Conservation (phyloP, 2,113 vertebrate species). For the Amphiprion ocellaris region DNA sequence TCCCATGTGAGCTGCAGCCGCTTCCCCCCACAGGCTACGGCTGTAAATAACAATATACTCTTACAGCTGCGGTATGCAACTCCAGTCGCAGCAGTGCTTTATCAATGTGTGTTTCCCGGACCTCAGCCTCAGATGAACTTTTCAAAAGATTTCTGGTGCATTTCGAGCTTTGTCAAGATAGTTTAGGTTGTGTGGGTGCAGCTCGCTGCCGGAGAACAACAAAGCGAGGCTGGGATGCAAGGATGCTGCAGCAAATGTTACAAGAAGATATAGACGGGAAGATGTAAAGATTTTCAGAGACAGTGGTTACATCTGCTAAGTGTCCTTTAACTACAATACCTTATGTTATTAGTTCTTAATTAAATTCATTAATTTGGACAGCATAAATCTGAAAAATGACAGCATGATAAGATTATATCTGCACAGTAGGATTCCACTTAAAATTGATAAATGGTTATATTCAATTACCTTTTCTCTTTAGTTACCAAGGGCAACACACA, state of each 20-base stretch:
- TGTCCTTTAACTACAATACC: conserved; percentile 7
- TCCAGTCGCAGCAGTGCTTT: conserved; percentile 24
- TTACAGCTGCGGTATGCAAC: conserved; percentile 36
- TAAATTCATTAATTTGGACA: conserved; percentile 13
- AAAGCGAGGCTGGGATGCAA: background rate
- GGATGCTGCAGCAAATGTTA: background rate
- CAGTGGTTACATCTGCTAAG: background rate
- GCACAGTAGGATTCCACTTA: background rate
- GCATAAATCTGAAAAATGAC: conserved; percentile 9
- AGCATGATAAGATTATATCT: conserved; percentile 11
- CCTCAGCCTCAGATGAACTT: conserved; percentile 17
- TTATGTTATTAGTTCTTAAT: conserved; percentile 29
- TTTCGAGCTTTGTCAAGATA: background rate
- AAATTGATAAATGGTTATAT: conserved; percentile 10
- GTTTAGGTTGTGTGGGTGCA: background rate
- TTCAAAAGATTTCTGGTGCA: background rate
- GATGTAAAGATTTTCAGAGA: no score
- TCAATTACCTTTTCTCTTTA: background rate
- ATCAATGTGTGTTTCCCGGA: conserved; percentile 26
- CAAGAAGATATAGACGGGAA: background rate
- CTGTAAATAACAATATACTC: conserved; percentile 51
- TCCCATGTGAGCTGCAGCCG: conserved; percentile 39
- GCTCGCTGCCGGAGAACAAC: background rate
- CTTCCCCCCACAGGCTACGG: conserved; percentile 10
- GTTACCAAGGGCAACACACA: background rate